A percentile compares a stretch with the other conserved stretches of the same genome.
These are phyloP conservation scores for Dasypus novemcinctus DNA, from an alignment of 2,113 vertebrate genomes.

Conservation along the genomic window DNA sequence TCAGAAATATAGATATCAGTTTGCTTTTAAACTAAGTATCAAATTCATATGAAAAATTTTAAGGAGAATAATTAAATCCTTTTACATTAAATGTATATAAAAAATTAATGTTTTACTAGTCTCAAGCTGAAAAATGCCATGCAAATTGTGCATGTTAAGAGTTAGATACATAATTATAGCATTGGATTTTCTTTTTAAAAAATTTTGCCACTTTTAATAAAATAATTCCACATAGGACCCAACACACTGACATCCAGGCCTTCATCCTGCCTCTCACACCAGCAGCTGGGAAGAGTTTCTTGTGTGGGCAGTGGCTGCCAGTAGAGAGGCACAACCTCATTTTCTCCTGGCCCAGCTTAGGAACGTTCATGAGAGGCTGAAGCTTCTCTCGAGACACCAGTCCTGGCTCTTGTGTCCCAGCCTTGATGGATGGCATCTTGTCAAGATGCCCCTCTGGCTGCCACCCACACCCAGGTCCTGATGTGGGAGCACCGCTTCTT, in stretches of 20 bases:
- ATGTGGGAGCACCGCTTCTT: no score
- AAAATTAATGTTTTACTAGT: not conserved
- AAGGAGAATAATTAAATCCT: not conserved
- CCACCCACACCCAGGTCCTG: no score
- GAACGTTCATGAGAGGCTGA: no score
- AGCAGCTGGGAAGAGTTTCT: no score
- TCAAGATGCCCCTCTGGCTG: not conserved
- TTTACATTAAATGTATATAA: conserved; percentile 17
- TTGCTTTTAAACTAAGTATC: not conserved
- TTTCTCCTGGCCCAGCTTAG: no score
- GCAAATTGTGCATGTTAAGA: not conserved
- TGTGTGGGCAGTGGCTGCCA: not conserved
- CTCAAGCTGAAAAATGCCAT: not conserved
- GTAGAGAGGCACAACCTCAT: no score
- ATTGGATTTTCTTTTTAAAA: not conserved
- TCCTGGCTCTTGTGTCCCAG: not conserved
- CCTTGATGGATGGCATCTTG: not conserved
- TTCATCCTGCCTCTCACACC: no score
- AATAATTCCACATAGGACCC: not conserved
- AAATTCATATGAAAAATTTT: not conserved
- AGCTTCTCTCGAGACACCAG: not conserved
- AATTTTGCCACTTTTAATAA: not conserved
- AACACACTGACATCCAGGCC: no score
- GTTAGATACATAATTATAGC: not conserved
- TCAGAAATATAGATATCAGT: not conserved